phyloP scores from a whole-genome alignment of 53 echinoderm and acorn worm genomes.

The Glandiceps talaboti region DNA sequence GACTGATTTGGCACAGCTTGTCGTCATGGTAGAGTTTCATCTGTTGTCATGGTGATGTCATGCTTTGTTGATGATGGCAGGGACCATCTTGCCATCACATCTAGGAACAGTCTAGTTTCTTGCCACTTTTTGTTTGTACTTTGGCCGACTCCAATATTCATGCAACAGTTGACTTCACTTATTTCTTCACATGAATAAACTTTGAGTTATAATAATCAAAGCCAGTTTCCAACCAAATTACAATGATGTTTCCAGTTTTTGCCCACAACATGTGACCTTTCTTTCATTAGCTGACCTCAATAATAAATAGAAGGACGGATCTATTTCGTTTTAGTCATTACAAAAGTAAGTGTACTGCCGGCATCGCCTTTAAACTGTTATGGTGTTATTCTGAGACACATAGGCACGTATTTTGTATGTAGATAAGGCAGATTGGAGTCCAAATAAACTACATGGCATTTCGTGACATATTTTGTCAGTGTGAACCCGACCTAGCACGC shows the following conservation, averaged over 20 bases:
- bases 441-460: too few species aligned
- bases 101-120: neutral
- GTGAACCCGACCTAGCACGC: too few species aligned
- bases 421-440: too few species aligned
- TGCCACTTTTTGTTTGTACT: neutral
- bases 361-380: neutral
- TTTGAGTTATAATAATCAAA: neutral
- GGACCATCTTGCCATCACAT: neutral
- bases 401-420: too few species aligned
- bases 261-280: neutral
- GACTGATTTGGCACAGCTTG: neutral
- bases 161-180: neutral
- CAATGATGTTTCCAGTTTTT: neutral
- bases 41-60: neutral
- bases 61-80: neutral
- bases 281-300: neutral
- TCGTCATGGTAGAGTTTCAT: neutral
- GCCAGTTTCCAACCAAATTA: neutral
- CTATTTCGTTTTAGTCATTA: neutral
- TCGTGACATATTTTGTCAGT: too few species aligned
- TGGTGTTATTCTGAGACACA: too few species aligned
- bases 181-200: neutral
- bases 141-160: neutral
- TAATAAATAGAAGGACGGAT: neutral
- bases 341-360: neutral